A percentile compares a stretch with the other conserved stretches of the same genome.
Evolutionary conservation across 2,113 vertebrate species (phyloP).

Genomic region (Periophthalmodon schlosseri): DNA sequence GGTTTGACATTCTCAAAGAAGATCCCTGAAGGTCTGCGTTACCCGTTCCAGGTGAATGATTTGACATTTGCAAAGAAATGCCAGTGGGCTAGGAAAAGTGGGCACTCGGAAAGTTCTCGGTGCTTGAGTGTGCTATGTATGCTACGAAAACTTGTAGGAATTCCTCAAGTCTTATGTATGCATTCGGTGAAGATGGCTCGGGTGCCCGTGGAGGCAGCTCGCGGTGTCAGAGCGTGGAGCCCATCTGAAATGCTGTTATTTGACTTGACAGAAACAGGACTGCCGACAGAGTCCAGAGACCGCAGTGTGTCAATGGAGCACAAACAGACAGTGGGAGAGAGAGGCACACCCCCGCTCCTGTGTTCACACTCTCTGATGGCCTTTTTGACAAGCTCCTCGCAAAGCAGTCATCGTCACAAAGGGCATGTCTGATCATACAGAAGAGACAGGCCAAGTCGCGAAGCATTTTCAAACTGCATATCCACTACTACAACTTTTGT

Average conservation of each 20-base stretch:
- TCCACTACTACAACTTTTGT: background rate
- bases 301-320: conserved; percentile 61
- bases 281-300: conserved; percentile 72
- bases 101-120: conserved; percentile 23
- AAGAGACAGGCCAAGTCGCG: conserved; percentile 4
- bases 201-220: conserved; percentile 28
- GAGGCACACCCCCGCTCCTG: conserved; percentile 31
- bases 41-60: conserved; percentile 67
- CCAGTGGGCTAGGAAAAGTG: conserved; percentile 38
- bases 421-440: conserved; percentile 34
- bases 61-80: conserved; percentile 73
- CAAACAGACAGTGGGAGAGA: conserved; percentile 65
- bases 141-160: conserved; percentile 9
- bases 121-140: conserved; percentile 3
- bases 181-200: conserved; percentile 18
- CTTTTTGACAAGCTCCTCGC: conserved; percentile 41
- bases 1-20: conserved; percentile 64
- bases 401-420: conserved; percentile 33
- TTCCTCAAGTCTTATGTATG: conserved; percentile 12
- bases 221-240: conserved; percentile 41
- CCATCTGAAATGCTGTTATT: conserved; percentile 64
- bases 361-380: conserved; percentile 59
- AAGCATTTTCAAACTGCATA: conserved; percentile 7
- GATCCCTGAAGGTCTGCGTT: conserved; percentile 56
- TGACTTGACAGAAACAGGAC: conserved; percentile 67